Percentiles rank a stretch among this genome's conserved stretches.
Conservation (phyloP, 2,888 invertebrate species). For the Rhagophthalmus giganteus region DNA sequence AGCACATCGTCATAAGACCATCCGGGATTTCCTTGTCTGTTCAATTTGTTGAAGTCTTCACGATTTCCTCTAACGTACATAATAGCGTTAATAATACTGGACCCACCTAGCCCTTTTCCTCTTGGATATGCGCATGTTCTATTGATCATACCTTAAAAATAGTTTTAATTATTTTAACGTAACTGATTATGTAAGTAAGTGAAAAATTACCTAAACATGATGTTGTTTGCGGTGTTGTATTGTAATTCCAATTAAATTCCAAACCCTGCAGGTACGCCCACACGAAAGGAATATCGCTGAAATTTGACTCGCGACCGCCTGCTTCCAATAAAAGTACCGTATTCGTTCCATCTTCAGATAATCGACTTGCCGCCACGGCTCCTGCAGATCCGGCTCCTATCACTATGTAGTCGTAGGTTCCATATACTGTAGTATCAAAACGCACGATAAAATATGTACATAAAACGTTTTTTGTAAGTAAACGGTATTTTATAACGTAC, state of each 20-base stretch:
- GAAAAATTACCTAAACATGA: conserved; percentile 7
- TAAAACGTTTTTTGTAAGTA: too few relatives aligned
- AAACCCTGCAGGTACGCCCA: background rate
- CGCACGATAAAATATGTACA: too few relatives aligned
- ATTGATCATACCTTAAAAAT: conserved; percentile 12
- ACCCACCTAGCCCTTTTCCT: conserved; percentile 77
- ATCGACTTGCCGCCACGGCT: conserved; percentile 65
- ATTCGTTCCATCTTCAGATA: conserved; percentile 67
- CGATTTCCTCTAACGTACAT: conserved; percentile 76
- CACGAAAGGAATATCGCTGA: conserved; percentile 11
- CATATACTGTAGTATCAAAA: conserved; percentile 3
- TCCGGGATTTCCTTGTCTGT: conserved; percentile 69
- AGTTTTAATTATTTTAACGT: background rate
- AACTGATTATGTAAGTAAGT: background rate
- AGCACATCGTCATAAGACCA: conserved; percentile 74
- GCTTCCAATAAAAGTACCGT: conserved; percentile 69
- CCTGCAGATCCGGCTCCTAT: conserved; percentile 69
- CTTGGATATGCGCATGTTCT: conserved; percentile 55
- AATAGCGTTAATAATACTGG: conserved; percentile 80
- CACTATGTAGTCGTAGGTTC: conserved; percentile 67
- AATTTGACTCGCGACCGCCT: conserved; percentile 45
- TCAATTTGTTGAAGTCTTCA: conserved; percentile 78
- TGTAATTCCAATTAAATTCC: conserved; percentile 12
- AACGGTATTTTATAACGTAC: too few relatives aligned
- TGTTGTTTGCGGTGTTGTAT: conserved; percentile 5